Conservation (phyloP, 2,113 vertebrate species). For the Ptilorrhoa leucosticta region DNA sequence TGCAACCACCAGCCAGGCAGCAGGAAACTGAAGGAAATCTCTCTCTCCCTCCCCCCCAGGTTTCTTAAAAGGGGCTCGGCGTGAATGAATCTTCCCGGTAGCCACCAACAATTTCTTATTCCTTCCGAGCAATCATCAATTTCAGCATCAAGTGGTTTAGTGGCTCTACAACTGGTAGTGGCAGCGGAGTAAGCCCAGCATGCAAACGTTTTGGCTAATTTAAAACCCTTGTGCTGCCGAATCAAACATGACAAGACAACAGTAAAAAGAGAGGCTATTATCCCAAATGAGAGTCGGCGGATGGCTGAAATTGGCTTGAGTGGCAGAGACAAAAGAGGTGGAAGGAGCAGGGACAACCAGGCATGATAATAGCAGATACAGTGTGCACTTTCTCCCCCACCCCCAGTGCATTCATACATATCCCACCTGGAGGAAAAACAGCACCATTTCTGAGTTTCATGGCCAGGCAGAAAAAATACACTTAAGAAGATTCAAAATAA, state of each 20-base stretch:
- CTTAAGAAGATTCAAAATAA: neutral
- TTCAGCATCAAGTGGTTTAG: conserved; percentile 70
- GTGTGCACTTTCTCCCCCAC: neutral
- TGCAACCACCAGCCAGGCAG: conserved; percentile 30
- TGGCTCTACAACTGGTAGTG: conserved; percentile 43
- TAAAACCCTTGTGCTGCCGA: conserved; percentile 72
- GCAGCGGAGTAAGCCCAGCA: conserved; percentile 64
- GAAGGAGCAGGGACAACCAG: conserved; percentile 37
- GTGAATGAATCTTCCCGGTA: conserved; percentile 52
- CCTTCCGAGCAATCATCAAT: conserved; percentile 70
- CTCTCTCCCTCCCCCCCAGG: conserved; percentile 11
- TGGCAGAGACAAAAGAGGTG: conserved; percentile 67
- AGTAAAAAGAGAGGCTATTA: conserved; percentile 75
- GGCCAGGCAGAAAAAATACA: neutral
- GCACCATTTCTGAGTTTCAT: neutral
- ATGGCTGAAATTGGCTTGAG: conserved; percentile 68
- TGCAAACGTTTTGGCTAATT: conserved; percentile 74
- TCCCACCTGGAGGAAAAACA: neutral
- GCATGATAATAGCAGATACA: conserved; percentile 33
- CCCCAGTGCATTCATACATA: neutral
- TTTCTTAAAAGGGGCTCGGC: conserved; percentile 53
- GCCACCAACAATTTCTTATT: conserved; percentile 66
- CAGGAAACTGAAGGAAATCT: conserved; percentile 46
- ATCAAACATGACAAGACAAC: conserved; percentile 75
- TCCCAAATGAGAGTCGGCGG: conserved; percentile 67